Percentiles rank a stretch among this genome's conserved stretches.
phyloP scores from a whole-genome alignment of 1,140 invertebrate genomes.

The Pseudoatta argentina region DNA sequence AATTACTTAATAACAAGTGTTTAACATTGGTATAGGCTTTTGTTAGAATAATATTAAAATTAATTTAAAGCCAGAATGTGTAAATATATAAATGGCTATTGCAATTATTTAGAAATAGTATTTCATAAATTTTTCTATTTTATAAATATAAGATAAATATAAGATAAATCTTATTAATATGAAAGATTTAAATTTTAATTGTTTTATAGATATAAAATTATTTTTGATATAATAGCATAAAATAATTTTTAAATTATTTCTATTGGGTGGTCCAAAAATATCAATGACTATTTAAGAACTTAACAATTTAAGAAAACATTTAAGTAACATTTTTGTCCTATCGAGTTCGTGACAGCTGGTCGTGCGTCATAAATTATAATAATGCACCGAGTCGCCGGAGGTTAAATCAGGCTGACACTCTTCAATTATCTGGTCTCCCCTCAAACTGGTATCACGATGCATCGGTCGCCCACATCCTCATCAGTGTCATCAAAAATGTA shows the following conservation, averaged over 20 bases:
- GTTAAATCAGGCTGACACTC: conserved; percentile 80
- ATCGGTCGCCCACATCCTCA: conserved; percentile 75
- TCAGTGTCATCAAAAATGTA: conserved; percentile 64
- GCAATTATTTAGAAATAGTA: not conserved
- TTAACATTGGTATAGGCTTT: not conserved
- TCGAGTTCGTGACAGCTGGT: conserved; percentile 66
- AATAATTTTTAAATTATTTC: not conserved
- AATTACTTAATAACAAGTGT: not conserved
- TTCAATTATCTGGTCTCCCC: conserved; percentile 77
- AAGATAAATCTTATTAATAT: not conserved
- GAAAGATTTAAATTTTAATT: not conserved
- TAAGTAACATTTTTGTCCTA: conserved; percentile 46
- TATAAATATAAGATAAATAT: not conserved
- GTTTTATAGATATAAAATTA: not conserved
- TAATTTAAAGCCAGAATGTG: not conserved
- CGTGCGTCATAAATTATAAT: conserved; percentile 75
- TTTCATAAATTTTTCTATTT: conserved; percentile 8
- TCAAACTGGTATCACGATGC: conserved; percentile 66
- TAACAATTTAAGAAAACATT: conserved; percentile 50
- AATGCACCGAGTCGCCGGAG: conserved; percentile 74
- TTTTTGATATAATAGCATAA: not conserved
- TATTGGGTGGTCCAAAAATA: conserved; percentile 23
- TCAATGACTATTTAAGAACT: conserved; percentile 28
- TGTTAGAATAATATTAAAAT: not conserved
- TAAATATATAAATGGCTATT: not conserved